Evolutionary conservation across 1,140 invertebrate genomes (phyloP), one percentile per base, ranked within the genome.

Genomic region (Sycobia sp.): DNA sequence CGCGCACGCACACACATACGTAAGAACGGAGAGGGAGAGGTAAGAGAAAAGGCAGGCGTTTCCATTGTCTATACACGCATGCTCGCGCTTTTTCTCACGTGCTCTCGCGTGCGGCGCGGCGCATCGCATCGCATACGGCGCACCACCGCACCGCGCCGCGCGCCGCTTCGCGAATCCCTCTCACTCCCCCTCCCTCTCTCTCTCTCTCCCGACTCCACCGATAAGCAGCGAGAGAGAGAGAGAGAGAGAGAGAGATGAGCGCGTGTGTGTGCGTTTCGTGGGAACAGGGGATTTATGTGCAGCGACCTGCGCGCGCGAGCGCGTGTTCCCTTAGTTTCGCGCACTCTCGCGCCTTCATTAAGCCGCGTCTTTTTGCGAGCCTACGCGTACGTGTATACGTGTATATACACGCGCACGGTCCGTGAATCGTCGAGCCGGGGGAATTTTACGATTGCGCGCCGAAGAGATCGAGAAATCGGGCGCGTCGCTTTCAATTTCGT

Each of bases 21-120:
- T n/a, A n/a, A n/a, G n/a, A n/a, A n/a, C n/a, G n/a, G n/a, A n/a
- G n/a, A n/a, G n/a, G n/a, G n/a, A n/a, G n/a, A n/a, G n/a, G n/a
- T n/a, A n/a, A n/a, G 34, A n/a, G 1, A 13, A 13, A 18, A 39
- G 32, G 29, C 7, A 29, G 20, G 18, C 39, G 14, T 11, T 25
- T 46, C 25, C 50, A 62, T 62, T 62, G 60, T 55, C 60, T 55
- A n/a, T n/a, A 39, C 51, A 62, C 60, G 53, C 53, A 46, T 63
- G 51, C 60, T 63, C 38, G 46, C 53, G 53, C 46, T 56, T 63
- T 50, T 63, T 63, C 53, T 56, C 53, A 63, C 53, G 36, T 50
- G 53, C n/a, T 44, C 39, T n/a, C 36, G 14, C 38, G 38, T n/a
- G 36, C 23, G 13, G 3, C 47, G 22, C 13, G 10, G 20, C 10